These are phyloP conservation scores for Horisme vitalbata DNA, from an alignment of 2,888 invertebrate genomes.

Conservation along the genomic window DNA sequence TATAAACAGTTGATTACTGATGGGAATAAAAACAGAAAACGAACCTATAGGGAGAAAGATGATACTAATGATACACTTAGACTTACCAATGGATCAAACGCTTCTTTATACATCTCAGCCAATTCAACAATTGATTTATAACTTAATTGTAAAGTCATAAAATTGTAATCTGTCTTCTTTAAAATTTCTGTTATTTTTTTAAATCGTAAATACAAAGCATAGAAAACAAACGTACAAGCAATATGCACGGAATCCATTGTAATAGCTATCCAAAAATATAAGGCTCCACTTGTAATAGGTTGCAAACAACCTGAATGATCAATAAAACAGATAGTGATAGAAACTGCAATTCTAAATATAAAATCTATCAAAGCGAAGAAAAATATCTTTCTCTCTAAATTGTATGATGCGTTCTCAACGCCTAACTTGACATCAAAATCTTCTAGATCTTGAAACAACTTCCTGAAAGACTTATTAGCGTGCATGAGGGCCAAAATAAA, in stretches of 20 bases:
- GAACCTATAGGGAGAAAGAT: too few species aligned
- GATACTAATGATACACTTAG: too few species aligned
- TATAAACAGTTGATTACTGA: too few species aligned
- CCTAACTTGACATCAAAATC: not conserved
- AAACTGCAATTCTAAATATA: too few species aligned
- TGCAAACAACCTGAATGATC: not conserved
- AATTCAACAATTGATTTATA: slow-evolving; percentile 3
- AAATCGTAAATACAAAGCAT: not conserved
- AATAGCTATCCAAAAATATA: not conserved
- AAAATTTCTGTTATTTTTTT: not conserved
- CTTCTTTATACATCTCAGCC: slow-evolving; percentile 1
- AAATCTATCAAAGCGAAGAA: too few species aligned
- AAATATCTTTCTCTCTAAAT: not conserved
- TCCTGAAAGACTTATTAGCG: not conserved
- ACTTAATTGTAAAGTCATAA: not conserved
- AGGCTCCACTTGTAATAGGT: not conserved
- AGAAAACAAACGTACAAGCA: not conserved
- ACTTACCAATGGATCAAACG: slow-evolving; percentile 4
- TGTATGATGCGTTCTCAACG: not conserved
- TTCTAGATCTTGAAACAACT: not conserved
- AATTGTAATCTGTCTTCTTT: not conserved
- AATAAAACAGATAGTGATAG: too few species aligned
- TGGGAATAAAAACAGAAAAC: too few species aligned
- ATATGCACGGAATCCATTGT: not conserved
- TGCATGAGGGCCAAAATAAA: not conserved